phyloP scores from a whole-genome alignment of 2,113 vertebrate genomes.

The Tursiops truncatus region DNA sequence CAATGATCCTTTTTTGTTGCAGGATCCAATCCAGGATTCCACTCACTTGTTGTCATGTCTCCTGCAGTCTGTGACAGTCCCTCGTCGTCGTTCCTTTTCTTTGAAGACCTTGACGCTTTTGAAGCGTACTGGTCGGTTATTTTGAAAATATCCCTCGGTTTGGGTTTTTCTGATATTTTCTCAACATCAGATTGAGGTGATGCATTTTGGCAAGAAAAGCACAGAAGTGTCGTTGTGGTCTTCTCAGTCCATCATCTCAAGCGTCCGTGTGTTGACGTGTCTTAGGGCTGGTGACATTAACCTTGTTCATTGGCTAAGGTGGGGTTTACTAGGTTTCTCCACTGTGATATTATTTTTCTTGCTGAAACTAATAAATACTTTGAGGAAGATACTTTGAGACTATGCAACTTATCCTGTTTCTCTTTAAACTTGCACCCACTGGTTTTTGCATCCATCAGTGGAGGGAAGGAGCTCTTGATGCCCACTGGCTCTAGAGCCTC shows the following conservation, averaged over 20 bases:
- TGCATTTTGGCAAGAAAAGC: background rate
- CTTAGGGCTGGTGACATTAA: background rate
- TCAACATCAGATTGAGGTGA: background rate
- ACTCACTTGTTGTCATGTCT: accelerated
- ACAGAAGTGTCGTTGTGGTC: background rate
- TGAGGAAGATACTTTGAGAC: background rate
- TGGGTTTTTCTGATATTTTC: background rate
- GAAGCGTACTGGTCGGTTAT: background rate
- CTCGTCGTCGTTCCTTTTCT: background rate
- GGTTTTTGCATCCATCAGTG: no score
- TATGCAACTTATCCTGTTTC: background rate
- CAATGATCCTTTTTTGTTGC: background rate
- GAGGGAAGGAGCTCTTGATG: background rate
- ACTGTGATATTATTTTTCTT: background rate
- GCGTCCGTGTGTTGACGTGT: accelerated
- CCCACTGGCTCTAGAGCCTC: background rate
- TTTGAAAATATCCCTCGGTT: background rate
- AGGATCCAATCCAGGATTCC: background rate
- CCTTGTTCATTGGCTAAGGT: background rate
- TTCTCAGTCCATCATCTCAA: background rate
- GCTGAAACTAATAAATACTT: background rate
- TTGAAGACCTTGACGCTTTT: background rate
- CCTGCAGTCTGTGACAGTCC: background rate
- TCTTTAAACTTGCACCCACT: background rate
- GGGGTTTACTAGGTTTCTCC: background rate